Evolutionary conservation across 2,797 vertebrate genomes (phyloP), one percentile per base, ranked within the genome.

Genomic region (Sebastes oblongus): DNA sequence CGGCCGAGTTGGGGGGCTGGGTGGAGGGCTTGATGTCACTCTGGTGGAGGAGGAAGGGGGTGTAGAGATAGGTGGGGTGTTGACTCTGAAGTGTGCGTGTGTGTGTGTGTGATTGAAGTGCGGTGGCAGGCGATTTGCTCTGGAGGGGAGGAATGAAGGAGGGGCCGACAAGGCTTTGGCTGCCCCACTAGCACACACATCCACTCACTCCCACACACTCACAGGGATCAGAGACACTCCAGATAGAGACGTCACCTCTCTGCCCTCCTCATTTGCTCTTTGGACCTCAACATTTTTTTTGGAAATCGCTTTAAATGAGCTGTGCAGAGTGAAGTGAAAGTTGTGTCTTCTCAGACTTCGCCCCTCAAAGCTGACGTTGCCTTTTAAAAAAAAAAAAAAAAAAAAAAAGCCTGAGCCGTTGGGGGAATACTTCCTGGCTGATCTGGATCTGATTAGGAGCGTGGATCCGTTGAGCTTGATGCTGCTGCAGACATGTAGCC

Each of bases 101-200:
- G 87, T 84, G 87, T 84, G 79, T 72, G 46, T 77, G 82, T 76
- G 72, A 88, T 59, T 93, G 89, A 91, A 87, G 82, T 87, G 90
- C 76, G 75, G 80, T 82, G 90, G 78, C 83, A 84, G 82, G 81
- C 71, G 74, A 89, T 89, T 93, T 88, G 79, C 82, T 86, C 66
- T 77, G 77, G 72, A 83, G 80, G 85, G 89, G 71, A 86, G 80
- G 91, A 87, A 77, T 86, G 90, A 93, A 89, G 93, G 92, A 90
- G 92, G 92, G 91, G 87, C 90, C 9, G 80, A 86, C 85, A 25
- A 78, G 70, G 75, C 83, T 80, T 80, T 27, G 65, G 72, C 82
- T 87, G 78, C 81, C 88, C 88, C 18, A 36, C 70, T 74, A 90
- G 73, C 85, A 62, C 72, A 62, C 72, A 34, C 59, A 82, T 24